Base-by-base conservation (phyloP, 2,888 invertebrate genomes). In the Pseudeuparius sepicola region DNA sequence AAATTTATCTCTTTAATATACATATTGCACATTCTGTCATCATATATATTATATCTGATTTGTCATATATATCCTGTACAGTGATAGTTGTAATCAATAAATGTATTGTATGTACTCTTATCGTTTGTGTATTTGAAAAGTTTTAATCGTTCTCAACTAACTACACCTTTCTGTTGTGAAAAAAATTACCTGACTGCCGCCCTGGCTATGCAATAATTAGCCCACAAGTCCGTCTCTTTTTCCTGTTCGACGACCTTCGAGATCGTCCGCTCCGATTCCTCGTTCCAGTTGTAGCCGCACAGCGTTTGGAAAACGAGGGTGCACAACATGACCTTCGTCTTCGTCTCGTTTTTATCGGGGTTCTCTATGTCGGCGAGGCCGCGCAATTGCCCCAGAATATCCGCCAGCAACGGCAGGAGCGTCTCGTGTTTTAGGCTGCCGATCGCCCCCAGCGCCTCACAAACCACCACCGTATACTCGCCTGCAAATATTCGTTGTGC, bases 111-210 rank as follows among this genome's bases (percentile, higher is more conserved):
- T n/a, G n/a, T n/a, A n/a, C n/a, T n/a, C n/a, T n/a, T n/a, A n/a
- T n/a, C n/a, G n/a, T n/a, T n/a, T n/a, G n/a, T n/a, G n/a, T n/a
- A n/a, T n/a, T n/a, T n/a, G n/a, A n/a, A n/a, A n/a, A n/a, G n/a
- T n/a, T n/a, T n/a, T n/a, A n/a, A n/a, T n/a, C n/a, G n/a, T n/a
- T n/a, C n/a, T n/a, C n/a, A n/a, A n/a, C n/a, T n/a, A n/a, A n/a
- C n/a, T n/a, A n/a, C n/a, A n/a, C n/a, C n/a, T n/a, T n/a, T n/a
- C n/a, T n/a, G n/a, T n/a, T n/a, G n/a, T n/a, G n/a, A n/a, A n/a
- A n/a, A n/a, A n/a, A n/a, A n/a, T n/a, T n/a, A n/a, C n/a, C 90
- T 71, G 11, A 88, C 74, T 0, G 89, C 89, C 9, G 88, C 85
- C 34, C 92, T 70, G 0, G 83, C 89, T 27, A 93, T 80, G 43